These are phyloP conservation scores for Hypena proboscidalis DNA, from an alignment of 2,888 invertebrate species.

Conservation along the genomic window DNA sequence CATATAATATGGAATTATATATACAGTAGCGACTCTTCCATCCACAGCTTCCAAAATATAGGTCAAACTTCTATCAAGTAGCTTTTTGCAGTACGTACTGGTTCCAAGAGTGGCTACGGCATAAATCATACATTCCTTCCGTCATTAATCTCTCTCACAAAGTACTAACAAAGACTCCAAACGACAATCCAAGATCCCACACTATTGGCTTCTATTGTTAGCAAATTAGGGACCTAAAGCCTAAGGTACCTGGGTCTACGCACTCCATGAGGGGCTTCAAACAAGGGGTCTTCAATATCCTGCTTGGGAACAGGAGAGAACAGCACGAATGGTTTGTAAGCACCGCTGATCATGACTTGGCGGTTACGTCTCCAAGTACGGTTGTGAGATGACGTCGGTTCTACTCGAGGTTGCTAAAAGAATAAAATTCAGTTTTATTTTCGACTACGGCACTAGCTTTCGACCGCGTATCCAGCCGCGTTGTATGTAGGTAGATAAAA, in stretches of 20 bases:
- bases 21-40: too few relatives aligned
- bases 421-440: not conserved
- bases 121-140: too few relatives aligned
- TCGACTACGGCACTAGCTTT: not conserved
- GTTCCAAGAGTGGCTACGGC: too few relatives aligned
- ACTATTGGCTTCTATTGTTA: not conserved
- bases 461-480: too few relatives aligned
- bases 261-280: constrained; percentile 49
- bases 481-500: too few relatives aligned
- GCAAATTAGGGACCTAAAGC: not conserved
- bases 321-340: constrained; percentile 51
- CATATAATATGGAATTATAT: too few relatives aligned
- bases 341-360: constrained; percentile 43
- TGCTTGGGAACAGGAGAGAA: constrained; percentile 54
- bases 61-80: too few relatives aligned
- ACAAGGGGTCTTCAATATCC: constrained; percentile 56
- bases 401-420: constrained; percentile 45
- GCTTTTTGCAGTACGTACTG: too few relatives aligned
- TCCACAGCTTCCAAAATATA: too few relatives aligned
- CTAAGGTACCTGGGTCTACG: constrained; percentile 59
- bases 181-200: not conserved
- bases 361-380: constrained; percentile 57
- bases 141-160: too few relatives aligned
- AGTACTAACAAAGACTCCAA: too few relatives aligned
- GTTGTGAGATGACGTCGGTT: constrained; percentile 42